These are phyloP conservation scores for Rhineura floridana DNA, from an alignment of 2,113 vertebrate species.

Conservation along the genomic window DNA sequence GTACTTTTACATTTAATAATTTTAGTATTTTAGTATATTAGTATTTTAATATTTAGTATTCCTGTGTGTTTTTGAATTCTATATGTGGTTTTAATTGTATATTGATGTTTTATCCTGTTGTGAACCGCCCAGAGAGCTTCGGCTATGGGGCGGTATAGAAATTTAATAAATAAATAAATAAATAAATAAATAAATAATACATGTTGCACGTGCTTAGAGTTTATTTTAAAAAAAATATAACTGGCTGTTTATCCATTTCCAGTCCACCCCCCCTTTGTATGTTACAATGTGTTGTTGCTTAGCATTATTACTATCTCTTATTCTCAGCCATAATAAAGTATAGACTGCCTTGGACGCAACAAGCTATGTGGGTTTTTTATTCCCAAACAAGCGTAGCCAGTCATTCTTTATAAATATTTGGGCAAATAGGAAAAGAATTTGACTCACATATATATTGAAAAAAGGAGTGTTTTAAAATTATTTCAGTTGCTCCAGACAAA, in stretches of 20 bases:
- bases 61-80: too few species aligned
- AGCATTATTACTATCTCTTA: not conserved
- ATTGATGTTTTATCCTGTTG: too few species aligned
- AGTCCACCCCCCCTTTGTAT: too few species aligned
- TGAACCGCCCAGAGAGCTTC: too few species aligned
- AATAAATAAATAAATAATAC: too few species aligned
- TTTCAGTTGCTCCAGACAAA: conserved; percentile 26
- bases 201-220: conserved; percentile 9
- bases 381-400: conserved; percentile 27
- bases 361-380: conserved; percentile 31
- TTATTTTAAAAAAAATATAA: conserved; percentile 1
- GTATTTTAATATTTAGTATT: too few species aligned
- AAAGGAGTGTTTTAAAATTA: not conserved
- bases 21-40: too few species aligned
- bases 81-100: too few species aligned
- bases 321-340: conserved; percentile 10
- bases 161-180: too few species aligned
- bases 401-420: conserved; percentile 32
- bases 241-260: not conserved
- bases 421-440: conserved; percentile 22
- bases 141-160: too few species aligned
- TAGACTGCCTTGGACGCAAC: not conserved
- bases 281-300: not conserved
- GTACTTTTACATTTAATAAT: too few species aligned
- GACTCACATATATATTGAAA: conserved; percentile 29